These are phyloP conservation scores for Dryococelus australis DNA, from an alignment of 2,888 invertebrate genomes.

Conservation along the genomic window DNA sequence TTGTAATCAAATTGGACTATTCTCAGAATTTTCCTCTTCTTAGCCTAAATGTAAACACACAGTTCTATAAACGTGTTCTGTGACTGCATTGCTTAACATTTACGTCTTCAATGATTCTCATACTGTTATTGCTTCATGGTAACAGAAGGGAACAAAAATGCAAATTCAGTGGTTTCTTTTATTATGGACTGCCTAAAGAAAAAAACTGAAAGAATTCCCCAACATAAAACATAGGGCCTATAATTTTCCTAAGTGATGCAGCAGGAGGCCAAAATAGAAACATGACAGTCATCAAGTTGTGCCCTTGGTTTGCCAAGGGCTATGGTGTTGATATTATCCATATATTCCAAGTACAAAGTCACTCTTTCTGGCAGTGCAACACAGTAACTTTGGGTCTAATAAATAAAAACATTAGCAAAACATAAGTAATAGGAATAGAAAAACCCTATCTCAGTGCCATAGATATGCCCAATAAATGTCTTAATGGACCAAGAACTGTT, in stretches of 20 bases:
- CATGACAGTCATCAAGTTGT: slow-evolving; percentile 7
- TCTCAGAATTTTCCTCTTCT: slow-evolving; percentile 17
- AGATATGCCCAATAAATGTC: not conserved
- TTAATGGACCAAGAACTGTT: not conserved
- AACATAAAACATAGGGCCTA: not conserved
- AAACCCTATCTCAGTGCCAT: slow-evolving; percentile 2
- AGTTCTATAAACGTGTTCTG: not conserved
- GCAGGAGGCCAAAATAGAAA: not conserved
- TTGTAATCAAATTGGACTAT: not conserved
- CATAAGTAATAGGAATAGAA: not conserved
- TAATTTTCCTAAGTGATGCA: not conserved
- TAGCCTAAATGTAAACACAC: not conserved
- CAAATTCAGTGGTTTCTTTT: slow-evolving; percentile 23
- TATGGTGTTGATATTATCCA: slow-evolving; percentile 19
- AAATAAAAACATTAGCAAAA: not conserved
- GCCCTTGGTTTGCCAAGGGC: slow-evolving; percentile 26
- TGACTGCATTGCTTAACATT: not conserved
- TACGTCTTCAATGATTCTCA: not conserved
- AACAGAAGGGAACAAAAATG: not conserved
- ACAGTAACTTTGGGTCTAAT: not conserved
- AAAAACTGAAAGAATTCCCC: not conserved
- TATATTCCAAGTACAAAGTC: not conserved
- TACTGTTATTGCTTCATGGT: too few relatives aligned
- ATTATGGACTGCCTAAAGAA: not conserved
- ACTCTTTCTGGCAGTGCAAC: not conserved